A percentile compares a stretch with the other conserved stretches of the same genome.
Conservation (phyloP, 2,113 vertebrate genomes). For the Tretioscincus oriximinensis region DNA sequence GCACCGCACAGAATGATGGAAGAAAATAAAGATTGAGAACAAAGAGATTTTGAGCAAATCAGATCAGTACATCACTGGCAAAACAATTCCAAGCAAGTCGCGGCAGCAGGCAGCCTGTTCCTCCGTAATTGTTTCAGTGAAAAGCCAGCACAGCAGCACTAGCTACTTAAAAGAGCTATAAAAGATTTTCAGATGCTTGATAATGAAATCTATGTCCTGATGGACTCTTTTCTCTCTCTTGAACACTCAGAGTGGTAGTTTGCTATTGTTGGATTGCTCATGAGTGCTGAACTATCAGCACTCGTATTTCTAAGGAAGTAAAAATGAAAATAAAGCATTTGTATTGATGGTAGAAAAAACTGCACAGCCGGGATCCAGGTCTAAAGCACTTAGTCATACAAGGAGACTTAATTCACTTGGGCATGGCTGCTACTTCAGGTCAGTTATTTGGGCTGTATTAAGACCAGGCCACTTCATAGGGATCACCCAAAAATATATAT, state of each 20-base stretch:
- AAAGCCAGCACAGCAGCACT: slow-evolving; percentile 11
- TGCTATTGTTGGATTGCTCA: not conserved
- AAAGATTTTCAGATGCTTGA: slow-evolving; percentile 32
- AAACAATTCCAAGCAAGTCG: slow-evolving; percentile 23
- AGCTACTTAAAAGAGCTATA: slow-evolving; percentile 31
- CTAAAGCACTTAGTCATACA: not conserved
- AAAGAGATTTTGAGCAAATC: slow-evolving; percentile 32
- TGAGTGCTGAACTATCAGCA: not conserved
- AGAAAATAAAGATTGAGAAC: slow-evolving; percentile 47
- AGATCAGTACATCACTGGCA: slow-evolving; percentile 30
- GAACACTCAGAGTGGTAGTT: not conserved
- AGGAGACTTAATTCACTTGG: not conserved
- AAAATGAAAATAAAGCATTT: slow-evolving; percentile 35
- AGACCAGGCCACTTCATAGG: not conserved
- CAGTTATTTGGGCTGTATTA: not conserved
- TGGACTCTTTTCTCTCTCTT: not conserved
- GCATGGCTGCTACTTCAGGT: not conserved
- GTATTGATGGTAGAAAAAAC: slow-evolving; percentile 20
- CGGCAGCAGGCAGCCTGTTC: not conserved
- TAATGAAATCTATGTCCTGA: not conserved
- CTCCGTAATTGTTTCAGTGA: slow-evolving; percentile 34
- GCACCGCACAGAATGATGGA: slow-evolving; percentile 30
- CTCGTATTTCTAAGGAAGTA: not conserved
- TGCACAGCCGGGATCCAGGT: slow-evolving; percentile 9
- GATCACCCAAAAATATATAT: not conserved